Percentiles rank a stretch among this genome's conserved stretches.
Evolutionary conservation across 2,113 vertebrate genomes (phyloP).

Genomic region (Anhinga anhinga): DNA sequence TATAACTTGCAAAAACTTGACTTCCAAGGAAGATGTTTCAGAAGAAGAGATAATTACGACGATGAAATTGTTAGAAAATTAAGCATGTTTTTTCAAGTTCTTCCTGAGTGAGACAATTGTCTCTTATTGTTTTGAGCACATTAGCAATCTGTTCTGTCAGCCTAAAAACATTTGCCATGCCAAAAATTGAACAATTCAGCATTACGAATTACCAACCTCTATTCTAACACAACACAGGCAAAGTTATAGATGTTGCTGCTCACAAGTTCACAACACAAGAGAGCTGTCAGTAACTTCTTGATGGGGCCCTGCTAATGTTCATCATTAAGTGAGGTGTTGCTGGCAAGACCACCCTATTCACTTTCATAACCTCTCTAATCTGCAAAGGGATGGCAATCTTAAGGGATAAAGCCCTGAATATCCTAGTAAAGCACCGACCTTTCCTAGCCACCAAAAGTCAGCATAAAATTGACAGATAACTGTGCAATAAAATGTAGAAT

Average conservation of each 20-base stretch:
- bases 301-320: neutral
- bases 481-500: neutral
- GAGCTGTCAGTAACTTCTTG: neutral
- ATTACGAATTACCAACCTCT: neutral
- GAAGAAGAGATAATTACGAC: neutral
- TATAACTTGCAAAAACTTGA: neutral
- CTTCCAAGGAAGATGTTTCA: neutral
- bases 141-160: neutral
- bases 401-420: neutral
- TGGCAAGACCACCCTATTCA: neutral
- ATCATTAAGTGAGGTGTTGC: neutral
- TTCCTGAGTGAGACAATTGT: neutral
- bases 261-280: neutral
- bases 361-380: neutral
- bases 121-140: neutral
- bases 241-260: neutral
- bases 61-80: neutral
- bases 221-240: neutral
- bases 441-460: neutral
- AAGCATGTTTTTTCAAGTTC: neutral
- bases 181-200: neutral
- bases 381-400: neutral
- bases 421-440: neutral
- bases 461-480: neutral
- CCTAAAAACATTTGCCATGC: neutral